Evolutionary conservation across 2,888 invertebrate species (phyloP).

Genomic region (Bellardia pandia): DNA sequence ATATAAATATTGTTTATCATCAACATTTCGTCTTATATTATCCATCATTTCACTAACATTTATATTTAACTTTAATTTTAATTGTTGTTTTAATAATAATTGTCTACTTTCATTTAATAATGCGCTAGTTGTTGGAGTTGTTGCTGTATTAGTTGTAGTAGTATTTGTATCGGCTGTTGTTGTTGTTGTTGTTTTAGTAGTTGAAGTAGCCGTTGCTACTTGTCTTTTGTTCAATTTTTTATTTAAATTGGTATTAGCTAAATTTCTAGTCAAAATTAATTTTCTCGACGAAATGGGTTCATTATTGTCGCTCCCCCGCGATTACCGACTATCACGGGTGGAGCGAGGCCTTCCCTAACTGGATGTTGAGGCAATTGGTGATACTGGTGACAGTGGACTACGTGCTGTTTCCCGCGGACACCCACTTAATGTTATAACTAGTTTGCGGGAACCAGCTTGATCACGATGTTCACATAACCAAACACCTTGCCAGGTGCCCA

Average conservation of each 20-base stretch:
- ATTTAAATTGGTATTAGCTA: constrained; percentile 84
- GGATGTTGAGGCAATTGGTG: constrained; percentile 94
- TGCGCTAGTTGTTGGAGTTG: constrained; percentile 76
- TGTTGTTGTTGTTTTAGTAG: constrained; percentile 69
- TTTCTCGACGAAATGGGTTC: constrained; percentile 84
- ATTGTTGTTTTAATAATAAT: constrained; percentile 80
- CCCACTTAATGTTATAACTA: constrained; percentile 94
- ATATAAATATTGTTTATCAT: constrained; percentile 57
- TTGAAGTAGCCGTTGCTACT: constrained; percentile 70
- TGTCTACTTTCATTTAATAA: constrained; percentile 76
- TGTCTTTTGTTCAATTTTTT: constrained; percentile 74
- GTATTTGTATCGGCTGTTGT: constrained; percentile 73
- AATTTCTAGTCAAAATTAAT: constrained; percentile 84
- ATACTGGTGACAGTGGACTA: constrained; percentile 94
- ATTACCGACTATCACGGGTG: constrained; percentile 85
- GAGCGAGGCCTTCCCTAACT: constrained; percentile 92
- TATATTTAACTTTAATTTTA: constrained; percentile 81
- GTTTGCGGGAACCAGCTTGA: constrained; percentile 96
- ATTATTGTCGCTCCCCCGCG: constrained; percentile 85
- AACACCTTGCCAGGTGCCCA: constrained; percentile 99
- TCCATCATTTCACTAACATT: constrained; percentile 75
- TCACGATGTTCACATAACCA: constrained; percentile 99
- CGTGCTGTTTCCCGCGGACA: constrained; percentile 94
- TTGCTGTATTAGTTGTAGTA: constrained; percentile 72
- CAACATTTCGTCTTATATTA: constrained; percentile 71